phyloP scores from a whole-genome alignment of 1,140 invertebrate species.

The Papilio polyxenes region DNA sequence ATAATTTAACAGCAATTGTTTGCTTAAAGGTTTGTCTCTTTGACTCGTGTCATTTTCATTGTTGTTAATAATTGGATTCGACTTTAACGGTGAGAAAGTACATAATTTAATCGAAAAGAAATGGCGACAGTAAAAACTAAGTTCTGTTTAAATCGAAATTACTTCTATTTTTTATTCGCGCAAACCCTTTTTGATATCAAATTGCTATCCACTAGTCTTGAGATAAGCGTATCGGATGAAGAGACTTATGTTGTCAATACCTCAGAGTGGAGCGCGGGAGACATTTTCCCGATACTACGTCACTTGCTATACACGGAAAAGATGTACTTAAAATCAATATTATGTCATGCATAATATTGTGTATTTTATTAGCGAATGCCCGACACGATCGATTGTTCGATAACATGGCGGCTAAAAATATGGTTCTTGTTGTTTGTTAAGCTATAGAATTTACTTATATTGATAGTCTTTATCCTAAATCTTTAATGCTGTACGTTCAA shows the following conservation, averaged over 20 bases:
- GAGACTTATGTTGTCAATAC: constrained; percentile 10
- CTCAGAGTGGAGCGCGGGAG: background rate
- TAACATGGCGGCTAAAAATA: too few species aligned
- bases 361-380: too few species aligned
- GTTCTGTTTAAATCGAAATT: background rate
- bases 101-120: too few species aligned
- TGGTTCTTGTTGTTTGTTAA: too few species aligned
- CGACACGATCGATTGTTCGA: background rate
- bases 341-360: background rate
- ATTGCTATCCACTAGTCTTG: background rate
- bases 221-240: constrained; percentile 13
- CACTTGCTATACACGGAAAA: background rate
- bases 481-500: too few species aligned
- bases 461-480: too few species aligned
- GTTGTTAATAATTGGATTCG: too few species aligned
- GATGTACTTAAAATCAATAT: background rate
- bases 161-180: background rate
- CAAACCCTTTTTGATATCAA: background rate
- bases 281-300: constrained; percentile 6
- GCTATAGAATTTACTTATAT: too few species aligned
- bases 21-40: background rate
- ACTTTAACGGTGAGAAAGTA: too few species aligned
- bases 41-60: too few species aligned
- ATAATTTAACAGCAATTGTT: constrained; percentile 1
- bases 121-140: background rate